These are phyloP conservation scores for Corapipo altera DNA, from an alignment of 2,113 vertebrate genomes.

Conservation along the genomic window DNA sequence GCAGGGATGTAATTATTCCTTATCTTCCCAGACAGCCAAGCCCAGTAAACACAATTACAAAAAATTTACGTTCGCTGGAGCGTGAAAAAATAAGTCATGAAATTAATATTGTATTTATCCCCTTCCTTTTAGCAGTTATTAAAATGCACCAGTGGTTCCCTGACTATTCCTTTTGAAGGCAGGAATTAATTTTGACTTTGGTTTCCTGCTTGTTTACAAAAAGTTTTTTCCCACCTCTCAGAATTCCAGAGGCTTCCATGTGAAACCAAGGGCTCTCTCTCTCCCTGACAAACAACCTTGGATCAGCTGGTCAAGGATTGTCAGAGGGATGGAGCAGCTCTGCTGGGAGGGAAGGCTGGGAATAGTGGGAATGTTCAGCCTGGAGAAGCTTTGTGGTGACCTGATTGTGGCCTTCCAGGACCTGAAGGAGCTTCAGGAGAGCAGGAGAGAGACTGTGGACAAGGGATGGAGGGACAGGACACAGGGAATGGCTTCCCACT, in stretches of 20 bases:
- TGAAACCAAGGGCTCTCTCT: no score
- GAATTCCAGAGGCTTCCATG: not conserved
- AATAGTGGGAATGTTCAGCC: not conserved
- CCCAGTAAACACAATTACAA: constrained; percentile 79
- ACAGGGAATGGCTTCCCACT: not conserved
- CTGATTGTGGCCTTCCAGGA: rapidly evolving
- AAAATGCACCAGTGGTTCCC: constrained; percentile 48
- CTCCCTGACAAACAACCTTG: not conserved
- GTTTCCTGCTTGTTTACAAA: not conserved
- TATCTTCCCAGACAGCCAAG: constrained; percentile 76
- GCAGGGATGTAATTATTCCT: constrained; percentile 76
- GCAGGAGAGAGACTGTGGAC: not conserved
- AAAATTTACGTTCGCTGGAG: constrained; percentile 67
- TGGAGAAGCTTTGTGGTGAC: not conserved
- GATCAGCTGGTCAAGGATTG: not conserved
- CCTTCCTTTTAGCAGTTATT: constrained; percentile 65
- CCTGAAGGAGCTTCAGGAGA: not conserved
- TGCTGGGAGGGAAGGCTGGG: not conserved
- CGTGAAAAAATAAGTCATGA: constrained; percentile 62
- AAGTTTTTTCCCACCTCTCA: not conserved
- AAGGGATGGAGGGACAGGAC: not conserved
- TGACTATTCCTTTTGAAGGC: not conserved
- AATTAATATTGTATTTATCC: constrained; percentile 75
- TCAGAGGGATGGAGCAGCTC: not conserved
- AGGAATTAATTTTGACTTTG: not conserved